These are phyloP conservation scores for Antitype chi DNA, from an alignment of 2,888 invertebrate genomes.

Conservation along the genomic window DNA sequence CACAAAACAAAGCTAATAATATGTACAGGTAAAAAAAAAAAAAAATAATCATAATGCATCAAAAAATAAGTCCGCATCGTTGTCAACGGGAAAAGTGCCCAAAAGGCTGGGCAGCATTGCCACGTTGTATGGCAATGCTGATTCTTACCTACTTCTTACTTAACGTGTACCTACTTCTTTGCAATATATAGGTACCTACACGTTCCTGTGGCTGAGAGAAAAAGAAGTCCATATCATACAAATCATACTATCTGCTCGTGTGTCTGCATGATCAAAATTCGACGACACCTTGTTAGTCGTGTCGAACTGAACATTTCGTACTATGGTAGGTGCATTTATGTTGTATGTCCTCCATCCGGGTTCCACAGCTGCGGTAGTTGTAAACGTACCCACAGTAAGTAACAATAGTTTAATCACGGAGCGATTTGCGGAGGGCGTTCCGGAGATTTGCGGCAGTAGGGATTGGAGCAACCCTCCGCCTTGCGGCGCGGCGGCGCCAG, in stretches of 20 bases:
- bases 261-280: not conserved
- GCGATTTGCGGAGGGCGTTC: conserved; percentile 74
- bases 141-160: too few relatives aligned
- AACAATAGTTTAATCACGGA: conserved; percentile 77
- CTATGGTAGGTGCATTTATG: conserved; percentile 1
- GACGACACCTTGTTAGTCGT: not conserved
- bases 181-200: not conserved
- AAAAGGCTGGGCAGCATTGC: too few relatives aligned
- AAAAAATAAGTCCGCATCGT: too few relatives aligned
- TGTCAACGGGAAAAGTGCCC: too few relatives aligned
- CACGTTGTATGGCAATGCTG: too few relatives aligned
- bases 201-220: not conserved
- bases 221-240: not conserved
- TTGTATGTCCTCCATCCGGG: not conserved
- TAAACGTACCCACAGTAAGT: conserved; percentile 63
- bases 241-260: not conserved
- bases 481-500: conserved; percentile 46
- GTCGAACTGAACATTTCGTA: not conserved
- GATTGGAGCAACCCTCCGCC: conserved; percentile 67
- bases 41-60: too few relatives aligned
- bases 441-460: conserved; percentile 68
- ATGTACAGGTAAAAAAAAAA: too few relatives aligned
- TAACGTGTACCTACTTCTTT: not conserved
- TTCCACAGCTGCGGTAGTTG: conserved; percentile 21
- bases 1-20: too few relatives aligned